phyloP scores from a whole-genome alignment of 2,113 vertebrate genomes.

The Rhynchopsitta pachyrhyncha region DNA sequence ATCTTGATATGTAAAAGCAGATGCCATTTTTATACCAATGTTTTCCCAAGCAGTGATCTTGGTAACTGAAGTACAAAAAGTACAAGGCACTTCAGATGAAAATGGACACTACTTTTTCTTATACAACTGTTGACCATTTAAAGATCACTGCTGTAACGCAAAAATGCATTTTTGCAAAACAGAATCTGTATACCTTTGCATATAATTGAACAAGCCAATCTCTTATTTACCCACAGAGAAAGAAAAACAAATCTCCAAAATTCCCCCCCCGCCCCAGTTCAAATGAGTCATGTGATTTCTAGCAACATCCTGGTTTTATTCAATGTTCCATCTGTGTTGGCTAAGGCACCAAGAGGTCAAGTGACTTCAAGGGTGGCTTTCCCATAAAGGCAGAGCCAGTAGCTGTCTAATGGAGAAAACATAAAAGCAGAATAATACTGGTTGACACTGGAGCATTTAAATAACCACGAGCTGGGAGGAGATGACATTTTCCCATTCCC shows the following conservation, averaged over 20 bases:
- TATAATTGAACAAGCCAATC: background rate
- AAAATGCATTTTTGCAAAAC: background rate
- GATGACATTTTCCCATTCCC: conserved; percentile 36
- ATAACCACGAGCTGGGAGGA: background rate
- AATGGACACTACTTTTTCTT: background rate
- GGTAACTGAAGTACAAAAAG: background rate
- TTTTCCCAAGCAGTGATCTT: background rate
- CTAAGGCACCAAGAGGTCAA: conserved; percentile 60
- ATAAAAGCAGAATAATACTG: conserved; percentile 34
- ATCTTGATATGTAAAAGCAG: background rate
- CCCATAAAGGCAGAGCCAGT: conserved; percentile 49
- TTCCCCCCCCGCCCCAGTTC: background rate
- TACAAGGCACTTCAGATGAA: background rate
- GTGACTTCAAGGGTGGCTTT: conserved; percentile 59
- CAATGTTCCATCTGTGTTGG: conserved; percentile 54
- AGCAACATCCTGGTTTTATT: conserved; percentile 52
- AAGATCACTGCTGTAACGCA: background rate
- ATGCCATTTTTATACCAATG: background rate
- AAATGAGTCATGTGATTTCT: conserved; percentile 40
- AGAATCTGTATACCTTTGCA: background rate
- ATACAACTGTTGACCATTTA: background rate
- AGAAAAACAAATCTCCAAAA: background rate
- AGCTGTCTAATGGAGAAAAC: conserved; percentile 33
- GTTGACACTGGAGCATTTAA: conserved; percentile 48
- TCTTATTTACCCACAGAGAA: conserved; percentile 13